Conservation (phyloP, 1,140 invertebrate species). For the Antheraea pernyi region DNA sequence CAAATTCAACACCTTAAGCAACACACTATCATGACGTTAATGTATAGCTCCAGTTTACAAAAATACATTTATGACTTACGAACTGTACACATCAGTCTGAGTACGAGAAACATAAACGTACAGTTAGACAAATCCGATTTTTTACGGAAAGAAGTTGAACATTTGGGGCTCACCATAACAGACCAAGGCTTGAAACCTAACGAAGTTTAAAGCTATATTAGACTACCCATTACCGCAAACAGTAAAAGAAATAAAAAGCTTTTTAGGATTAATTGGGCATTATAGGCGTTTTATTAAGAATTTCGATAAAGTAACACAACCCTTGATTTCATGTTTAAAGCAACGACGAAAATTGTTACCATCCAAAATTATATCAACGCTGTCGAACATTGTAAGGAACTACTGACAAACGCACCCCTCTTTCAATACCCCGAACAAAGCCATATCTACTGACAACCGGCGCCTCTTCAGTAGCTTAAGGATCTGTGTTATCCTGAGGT, state of each 20-base stretch:
- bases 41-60: too few species aligned
- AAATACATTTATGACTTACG: too few species aligned
- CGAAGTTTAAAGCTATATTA: constrained; percentile 35
- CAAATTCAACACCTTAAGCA: too few species aligned
- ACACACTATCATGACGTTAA: too few species aligned
- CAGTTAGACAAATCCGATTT: constrained; percentile 60
- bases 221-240: constrained; percentile 43
- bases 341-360: constrained; percentile 17
- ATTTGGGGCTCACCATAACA: constrained; percentile 40
- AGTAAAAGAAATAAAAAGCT: too few species aligned
- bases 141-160: constrained; percentile 31
- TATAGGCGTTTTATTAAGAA: not conserved
- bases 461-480: constrained; percentile 15
- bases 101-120: constrained; percentile 47
- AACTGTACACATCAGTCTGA: too few species aligned
- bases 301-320: constrained; percentile 6
- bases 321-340: constrained; percentile 29
- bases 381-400: constrained; percentile 27
- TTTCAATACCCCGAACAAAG: not conserved
- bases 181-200: constrained; percentile 40
- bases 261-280: not conserved
- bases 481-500: constrained; percentile 25
- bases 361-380: constrained; percentile 16
- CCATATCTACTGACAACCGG: not conserved
- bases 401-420: constrained; percentile 19